A percentile compares a stretch with the other conserved stretches of the same genome.
phyloP scores from a whole-genome alignment of 2,888 invertebrate species.

The Synergus japonicus region DNA sequence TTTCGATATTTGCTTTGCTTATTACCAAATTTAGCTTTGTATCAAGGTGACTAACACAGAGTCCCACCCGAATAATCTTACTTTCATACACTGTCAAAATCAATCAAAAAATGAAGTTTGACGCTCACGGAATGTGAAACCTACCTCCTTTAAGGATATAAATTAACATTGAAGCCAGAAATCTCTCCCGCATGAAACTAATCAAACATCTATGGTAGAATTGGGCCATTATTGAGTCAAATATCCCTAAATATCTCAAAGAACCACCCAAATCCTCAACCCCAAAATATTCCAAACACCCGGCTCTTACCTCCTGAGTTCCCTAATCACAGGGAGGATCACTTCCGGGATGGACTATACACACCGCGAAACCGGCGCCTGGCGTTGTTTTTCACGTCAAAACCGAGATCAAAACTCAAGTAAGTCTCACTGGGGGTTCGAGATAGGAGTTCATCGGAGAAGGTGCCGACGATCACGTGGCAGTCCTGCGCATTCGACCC shows the following conservation, averaged over 20 bases:
- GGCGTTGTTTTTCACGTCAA: conserved; percentile 10
- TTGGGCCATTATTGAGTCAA: not conserved
- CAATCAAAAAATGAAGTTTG: no score
- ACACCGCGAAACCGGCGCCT: conserved; percentile 3
- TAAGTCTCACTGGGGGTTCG: not conserved
- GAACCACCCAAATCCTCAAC: not conserved
- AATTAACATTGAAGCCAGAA: no score
- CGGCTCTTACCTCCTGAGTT: conserved; percentile 12
- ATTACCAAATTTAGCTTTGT: no score
- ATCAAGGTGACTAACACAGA: no score
- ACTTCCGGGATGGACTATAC: not conserved
- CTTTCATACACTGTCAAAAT: no score
- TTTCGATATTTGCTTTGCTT: no score
- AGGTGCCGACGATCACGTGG: conserved; percentile 33
- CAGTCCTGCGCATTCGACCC: conserved; percentile 31
- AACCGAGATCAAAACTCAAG: conserved; percentile 21
- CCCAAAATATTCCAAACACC: not conserved
- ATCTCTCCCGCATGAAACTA: no score
- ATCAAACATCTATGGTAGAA: not conserved
- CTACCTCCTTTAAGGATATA: no score
- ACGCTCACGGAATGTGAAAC: no score
- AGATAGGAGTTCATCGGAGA: not conserved
- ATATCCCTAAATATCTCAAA: not conserved
- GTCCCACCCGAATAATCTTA: no score
- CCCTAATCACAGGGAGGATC: not conserved